Evolutionary conservation across 2,797 vertebrate genomes (phyloP).

Genomic region (Notolabrus celidotus): DNA sequence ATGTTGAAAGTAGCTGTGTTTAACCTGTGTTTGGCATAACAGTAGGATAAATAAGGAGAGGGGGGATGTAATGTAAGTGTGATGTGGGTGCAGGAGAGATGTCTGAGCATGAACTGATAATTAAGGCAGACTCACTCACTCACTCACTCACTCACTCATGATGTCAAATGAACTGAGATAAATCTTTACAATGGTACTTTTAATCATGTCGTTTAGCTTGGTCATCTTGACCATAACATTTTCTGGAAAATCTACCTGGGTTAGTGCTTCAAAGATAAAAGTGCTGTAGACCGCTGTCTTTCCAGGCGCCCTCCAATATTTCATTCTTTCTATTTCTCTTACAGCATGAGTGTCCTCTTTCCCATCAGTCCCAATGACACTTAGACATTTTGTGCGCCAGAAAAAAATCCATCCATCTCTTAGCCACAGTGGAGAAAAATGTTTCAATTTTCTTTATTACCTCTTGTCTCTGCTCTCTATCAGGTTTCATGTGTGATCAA

Average conservation of each 20-base stretch:
- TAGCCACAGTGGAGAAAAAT: not conserved
- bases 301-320: conserved; percentile 6
- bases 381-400: no score
- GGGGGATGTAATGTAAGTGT: no score
- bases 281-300: conserved; percentile 4
- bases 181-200: no score
- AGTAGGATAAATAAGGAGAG: no score
- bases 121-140: no score
- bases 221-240: conserved; percentile 6
- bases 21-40: no score
- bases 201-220: conserved; percentile 3
- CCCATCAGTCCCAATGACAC: no score
- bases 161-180: no score
- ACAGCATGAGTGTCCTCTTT: not conserved
- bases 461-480: conserved; percentile 26
- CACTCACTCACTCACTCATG: no score
- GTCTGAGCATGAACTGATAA: no score
- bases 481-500: conserved; percentile 94
- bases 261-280: conserved; percentile 27
- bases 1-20: no score
- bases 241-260: not conserved
- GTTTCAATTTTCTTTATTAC: conserved; percentile 3
- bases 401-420: conserved; percentile 10
- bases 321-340: conserved; percentile 13
- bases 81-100: no score